Evolutionary conservation across 2,113 vertebrate species (phyloP).

Genomic region (human): DNA sequence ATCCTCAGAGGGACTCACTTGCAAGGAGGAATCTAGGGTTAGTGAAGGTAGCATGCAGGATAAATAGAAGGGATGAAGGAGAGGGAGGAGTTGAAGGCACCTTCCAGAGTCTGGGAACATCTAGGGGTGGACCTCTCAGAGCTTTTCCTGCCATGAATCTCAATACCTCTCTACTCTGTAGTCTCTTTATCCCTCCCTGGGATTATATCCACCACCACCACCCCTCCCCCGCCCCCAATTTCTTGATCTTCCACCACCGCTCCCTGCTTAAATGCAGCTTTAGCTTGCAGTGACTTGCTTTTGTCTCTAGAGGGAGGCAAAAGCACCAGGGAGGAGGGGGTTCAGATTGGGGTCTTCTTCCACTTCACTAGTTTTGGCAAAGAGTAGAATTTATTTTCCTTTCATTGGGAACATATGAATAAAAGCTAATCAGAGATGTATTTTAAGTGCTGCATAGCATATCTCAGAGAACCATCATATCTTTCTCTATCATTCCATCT

Average conservation of each 20-base stretch:
- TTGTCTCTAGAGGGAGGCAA: conserved; percentile 70
- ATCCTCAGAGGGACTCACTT: not conserved
- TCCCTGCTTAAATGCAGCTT: not conserved
- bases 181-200: not conserved
- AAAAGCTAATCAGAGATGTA: not conserved
- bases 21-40: not conserved
- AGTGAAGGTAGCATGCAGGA: not conserved
- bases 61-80: not conserved
- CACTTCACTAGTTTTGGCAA: not conserved
- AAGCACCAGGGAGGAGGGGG: conserved; percentile 34
- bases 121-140: not conserved
- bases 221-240: not conserved
- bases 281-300: conserved; percentile 54
- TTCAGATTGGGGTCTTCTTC: not conserved
- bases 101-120: not conserved
- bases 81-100: not conserved
- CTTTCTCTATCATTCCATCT: not conserved
- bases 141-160: not conserved
- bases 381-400: conserved; percentile 23
- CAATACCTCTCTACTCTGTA: not conserved
- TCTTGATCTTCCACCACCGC: not conserved
- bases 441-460: conserved; percentile 15
- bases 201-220: not conserved
- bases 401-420: not conserved
- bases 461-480: not conserved